A percentile compares a stretch with the other conserved stretches of the same genome.
Conservation (phyloP, 1,140 invertebrate genomes). For the Brachystomella parvula region DNA sequence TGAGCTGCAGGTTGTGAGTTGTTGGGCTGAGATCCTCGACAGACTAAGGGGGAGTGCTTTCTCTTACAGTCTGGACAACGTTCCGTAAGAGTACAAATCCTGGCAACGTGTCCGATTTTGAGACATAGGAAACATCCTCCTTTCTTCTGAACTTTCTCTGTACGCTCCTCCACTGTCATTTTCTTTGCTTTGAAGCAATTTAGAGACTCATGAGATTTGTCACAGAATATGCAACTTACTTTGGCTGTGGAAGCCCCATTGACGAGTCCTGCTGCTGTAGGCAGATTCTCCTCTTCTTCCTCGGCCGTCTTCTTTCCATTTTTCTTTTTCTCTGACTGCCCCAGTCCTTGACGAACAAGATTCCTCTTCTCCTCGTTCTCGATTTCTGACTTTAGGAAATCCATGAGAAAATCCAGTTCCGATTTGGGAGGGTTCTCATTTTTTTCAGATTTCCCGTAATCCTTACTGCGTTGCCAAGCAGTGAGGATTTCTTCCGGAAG, state of each 20-base stretch:
- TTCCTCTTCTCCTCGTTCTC: slow-evolving; percentile 37
- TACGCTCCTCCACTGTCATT: background rate
- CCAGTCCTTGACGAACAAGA: slow-evolving; percentile 24
- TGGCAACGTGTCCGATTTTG: background rate
- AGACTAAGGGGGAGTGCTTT: background rate
- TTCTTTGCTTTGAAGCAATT: background rate
- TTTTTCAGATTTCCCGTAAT: background rate
- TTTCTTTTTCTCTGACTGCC: slow-evolving; percentile 19
- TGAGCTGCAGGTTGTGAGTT: background rate
- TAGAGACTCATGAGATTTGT: background rate
- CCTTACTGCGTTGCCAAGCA: slow-evolving; percentile 33
- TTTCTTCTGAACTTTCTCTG: background rate
- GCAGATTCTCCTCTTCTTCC: background rate
- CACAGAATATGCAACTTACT: background rate
- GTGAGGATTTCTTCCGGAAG: slow-evolving; percentile 39
- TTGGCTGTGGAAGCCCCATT: background rate
- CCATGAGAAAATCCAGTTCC: slow-evolving; percentile 17
- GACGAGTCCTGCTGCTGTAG: slow-evolving; percentile 9
- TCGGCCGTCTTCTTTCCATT: background rate
- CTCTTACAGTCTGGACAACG: background rate
- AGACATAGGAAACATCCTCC: background rate
- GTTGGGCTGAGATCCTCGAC: background rate
- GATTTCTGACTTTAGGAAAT: slow-evolving; percentile 32
- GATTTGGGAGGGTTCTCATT: slow-evolving; percentile 18
- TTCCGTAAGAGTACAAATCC: background rate